phyloP scores from a whole-genome alignment of 2,113 vertebrate species.

The Psettodes erumei region DNA sequence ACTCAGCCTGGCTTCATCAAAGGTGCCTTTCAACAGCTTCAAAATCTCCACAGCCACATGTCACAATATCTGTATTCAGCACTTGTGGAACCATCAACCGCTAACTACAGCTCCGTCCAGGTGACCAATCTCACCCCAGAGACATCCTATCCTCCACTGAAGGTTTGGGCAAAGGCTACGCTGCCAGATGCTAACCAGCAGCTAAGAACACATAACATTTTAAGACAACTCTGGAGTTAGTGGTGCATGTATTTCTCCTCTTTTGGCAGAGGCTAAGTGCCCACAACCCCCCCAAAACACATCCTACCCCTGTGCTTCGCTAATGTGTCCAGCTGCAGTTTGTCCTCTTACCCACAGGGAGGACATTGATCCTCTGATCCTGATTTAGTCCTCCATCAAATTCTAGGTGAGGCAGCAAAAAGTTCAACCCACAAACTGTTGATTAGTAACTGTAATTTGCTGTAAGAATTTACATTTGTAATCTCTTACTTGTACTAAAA shows the following conservation, averaged over 20 bases:
- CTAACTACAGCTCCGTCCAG: background rate
- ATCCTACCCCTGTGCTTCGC: background rate
- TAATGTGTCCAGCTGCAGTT: background rate
- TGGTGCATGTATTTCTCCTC: background rate
- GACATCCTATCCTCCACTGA: background rate
- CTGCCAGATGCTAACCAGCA: background rate
- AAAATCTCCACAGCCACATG: background rate
- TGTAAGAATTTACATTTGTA: background rate
- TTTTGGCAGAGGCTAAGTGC: background rate
- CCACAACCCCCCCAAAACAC: background rate
- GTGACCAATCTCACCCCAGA: background rate
- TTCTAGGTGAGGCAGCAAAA: background rate
- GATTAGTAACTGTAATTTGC: background rate
- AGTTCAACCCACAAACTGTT: background rate
- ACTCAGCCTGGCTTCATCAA: background rate
- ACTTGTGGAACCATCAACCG: background rate
- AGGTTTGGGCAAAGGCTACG: background rate
- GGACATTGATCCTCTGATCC: background rate
- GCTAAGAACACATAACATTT: background rate
- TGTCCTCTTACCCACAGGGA: background rate
- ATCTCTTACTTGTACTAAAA: too few relatives aligned
- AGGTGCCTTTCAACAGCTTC: background rate
- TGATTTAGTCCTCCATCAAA: background rate
- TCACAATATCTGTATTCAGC: background rate
- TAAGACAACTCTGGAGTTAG: background rate